Evolutionary conservation across 2,888 invertebrate species (phyloP).

Genomic region (Perdita meconis): DNA sequence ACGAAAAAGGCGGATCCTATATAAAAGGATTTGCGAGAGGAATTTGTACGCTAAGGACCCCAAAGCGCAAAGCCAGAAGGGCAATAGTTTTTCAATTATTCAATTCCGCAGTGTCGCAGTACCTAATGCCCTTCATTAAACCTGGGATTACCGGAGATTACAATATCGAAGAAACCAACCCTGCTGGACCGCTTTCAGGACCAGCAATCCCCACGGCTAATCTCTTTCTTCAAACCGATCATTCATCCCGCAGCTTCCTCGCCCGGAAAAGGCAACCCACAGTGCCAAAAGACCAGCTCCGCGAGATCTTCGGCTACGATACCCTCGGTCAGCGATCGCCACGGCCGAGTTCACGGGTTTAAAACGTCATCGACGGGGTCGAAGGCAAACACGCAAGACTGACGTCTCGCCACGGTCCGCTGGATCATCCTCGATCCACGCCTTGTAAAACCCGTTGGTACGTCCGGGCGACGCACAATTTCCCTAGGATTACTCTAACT

Average conservation of each 20-base stretch:
- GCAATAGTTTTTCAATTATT: too few relatives aligned
- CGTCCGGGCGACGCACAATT: constrained; percentile 16
- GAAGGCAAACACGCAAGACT: background rate
- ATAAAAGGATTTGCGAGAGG: too few relatives aligned
- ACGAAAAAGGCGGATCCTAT: too few relatives aligned
- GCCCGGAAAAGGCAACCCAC: background rate
- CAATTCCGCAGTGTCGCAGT: background rate
- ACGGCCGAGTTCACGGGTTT: constrained; percentile 6
- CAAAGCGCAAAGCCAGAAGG: too few relatives aligned
- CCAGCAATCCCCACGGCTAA: background rate
- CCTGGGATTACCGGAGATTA: background rate
- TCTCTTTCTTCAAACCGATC: background rate
- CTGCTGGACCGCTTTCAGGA: background rate
- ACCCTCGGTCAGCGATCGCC: constrained; percentile 6
- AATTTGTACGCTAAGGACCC: too few relatives aligned
- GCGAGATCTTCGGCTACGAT: background rate
- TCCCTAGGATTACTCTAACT: constrained; percentile 60
- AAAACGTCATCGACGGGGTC: constrained; percentile 4
- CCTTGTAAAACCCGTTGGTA: constrained; percentile 3
- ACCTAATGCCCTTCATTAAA: background rate
- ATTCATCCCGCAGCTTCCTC: background rate
- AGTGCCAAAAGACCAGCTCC: background rate
- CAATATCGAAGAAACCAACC: background rate
- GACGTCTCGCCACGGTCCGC: background rate
- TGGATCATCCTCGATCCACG: constrained; percentile 24